A percentile compares a stretch with the other conserved stretches of the same genome.
Evolutionary conservation across 2,888 invertebrate genomes (phyloP).

Genomic region (Alitta virens): DNA sequence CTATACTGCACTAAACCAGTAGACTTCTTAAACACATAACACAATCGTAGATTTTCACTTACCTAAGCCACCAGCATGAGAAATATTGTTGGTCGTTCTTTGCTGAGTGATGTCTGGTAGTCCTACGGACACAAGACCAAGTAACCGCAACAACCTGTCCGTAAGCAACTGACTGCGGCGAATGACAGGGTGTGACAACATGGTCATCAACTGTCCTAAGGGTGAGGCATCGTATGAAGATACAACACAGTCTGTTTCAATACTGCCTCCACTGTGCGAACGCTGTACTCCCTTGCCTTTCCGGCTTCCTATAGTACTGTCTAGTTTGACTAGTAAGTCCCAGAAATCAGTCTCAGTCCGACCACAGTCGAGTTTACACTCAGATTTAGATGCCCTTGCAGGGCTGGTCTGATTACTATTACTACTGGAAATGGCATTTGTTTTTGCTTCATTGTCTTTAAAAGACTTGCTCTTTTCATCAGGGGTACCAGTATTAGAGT

Average conservation of each 20-base stretch:
- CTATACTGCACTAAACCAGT: too few species aligned
- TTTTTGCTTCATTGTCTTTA: not conserved
- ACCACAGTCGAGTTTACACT: not conserved
- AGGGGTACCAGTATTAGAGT: not conserved
- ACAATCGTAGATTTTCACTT: too few species aligned
- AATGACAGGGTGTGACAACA: constrained; percentile 75
- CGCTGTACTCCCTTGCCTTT: constrained; percentile 62
- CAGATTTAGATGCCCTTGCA: constrained; percentile 1
- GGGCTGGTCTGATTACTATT: constrained; percentile 1
- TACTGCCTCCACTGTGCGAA: constrained; percentile 34
- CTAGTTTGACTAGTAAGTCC: constrained; percentile 75
- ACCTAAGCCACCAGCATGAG: too few species aligned
- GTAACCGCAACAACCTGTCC: constrained; percentile 71
- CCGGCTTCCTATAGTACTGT: constrained; percentile 64
- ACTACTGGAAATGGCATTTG: not conserved
- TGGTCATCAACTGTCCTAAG: constrained; percentile 73
- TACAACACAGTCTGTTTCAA: constrained; percentile 35
- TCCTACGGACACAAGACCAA: constrained; percentile 74
- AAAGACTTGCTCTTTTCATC: not conserved
- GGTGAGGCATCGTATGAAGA: constrained; percentile 57
- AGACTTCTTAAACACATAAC: too few species aligned
- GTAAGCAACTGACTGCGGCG: constrained; percentile 73
- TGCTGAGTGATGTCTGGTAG: constrained; percentile 62
- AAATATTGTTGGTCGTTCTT: not conserved
- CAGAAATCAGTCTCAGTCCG: constrained; percentile 50